phyloP scores from a whole-genome alignment of 2,888 invertebrate genomes.

The Sycophila texana region DNA sequence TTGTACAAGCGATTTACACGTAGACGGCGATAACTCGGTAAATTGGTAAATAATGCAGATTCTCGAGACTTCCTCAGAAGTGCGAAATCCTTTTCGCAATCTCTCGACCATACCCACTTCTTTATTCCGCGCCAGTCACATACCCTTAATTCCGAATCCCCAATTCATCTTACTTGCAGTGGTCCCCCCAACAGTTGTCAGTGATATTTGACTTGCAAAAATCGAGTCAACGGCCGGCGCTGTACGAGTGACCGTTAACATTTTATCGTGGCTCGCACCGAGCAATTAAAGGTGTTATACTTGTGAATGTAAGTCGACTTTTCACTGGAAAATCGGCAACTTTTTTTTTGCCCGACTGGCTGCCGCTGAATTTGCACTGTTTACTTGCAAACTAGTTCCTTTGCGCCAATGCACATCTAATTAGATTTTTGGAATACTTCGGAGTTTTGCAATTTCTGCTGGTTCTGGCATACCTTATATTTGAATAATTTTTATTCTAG shows the following conservation, averaged over 20 bases:
- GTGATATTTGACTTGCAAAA: conserved; percentile 45
- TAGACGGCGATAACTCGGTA: too few relatives aligned
- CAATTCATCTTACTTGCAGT: not conserved
- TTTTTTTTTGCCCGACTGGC: conserved; percentile 11
- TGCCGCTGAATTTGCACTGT: not conserved
- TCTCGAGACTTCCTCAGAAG: too few relatives aligned
- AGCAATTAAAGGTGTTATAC: conserved; percentile 37
- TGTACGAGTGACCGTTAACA: conserved; percentile 7
- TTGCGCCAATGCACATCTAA: conserved; percentile 25
- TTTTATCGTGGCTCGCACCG: conserved; percentile 17
- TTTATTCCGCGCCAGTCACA: not conserved
- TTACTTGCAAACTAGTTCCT: conserved; percentile 28
- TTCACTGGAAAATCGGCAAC: conserved; percentile 9
- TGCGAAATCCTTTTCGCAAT: not conserved
- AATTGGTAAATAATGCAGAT: too few relatives aligned
- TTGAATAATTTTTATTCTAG: too few relatives aligned
- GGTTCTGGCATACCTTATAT: too few relatives aligned
- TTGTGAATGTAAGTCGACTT: conserved; percentile 12
- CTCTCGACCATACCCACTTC: not conserved
- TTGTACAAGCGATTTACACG: too few relatives aligned
- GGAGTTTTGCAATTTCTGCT: conserved; percentile 34
- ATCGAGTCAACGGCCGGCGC: not conserved
- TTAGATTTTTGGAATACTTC: conserved; percentile 41
- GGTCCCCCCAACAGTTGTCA: not conserved
- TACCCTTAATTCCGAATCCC: not conserved